phyloP scores from a whole-genome alignment of 2,113 vertebrate genomes.

The Eurystomus gularis region DNA sequence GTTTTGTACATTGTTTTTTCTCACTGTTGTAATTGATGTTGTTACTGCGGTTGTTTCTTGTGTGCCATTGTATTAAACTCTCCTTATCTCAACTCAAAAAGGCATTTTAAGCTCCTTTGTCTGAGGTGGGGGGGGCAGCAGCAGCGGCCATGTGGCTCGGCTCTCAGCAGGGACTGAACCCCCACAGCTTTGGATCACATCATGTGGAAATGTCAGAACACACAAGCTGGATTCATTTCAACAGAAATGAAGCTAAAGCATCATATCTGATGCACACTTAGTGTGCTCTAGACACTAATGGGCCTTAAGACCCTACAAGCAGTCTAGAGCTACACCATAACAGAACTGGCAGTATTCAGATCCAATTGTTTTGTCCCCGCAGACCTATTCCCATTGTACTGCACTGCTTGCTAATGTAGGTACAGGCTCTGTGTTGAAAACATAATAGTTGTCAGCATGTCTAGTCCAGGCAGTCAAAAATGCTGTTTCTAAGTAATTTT shows the following conservation, averaged over 20 bases:
- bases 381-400: background rate
- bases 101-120: too few species aligned
- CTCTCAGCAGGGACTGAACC: too few species aligned
- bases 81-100: too few species aligned
- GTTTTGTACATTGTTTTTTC: too few species aligned
- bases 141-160: too few species aligned
- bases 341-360: background rate
- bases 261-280: background rate
- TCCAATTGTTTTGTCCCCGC: background rate
- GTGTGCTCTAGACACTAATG: background rate
- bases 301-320: background rate
- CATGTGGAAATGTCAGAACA: background rate
- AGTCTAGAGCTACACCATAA: background rate
- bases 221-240: background rate
- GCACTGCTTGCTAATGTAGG: rapidly evolving
- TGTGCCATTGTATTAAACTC: too few species aligned
- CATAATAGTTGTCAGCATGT: background rate
- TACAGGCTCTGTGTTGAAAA: background rate
- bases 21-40: too few species aligned
- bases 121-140: too few species aligned
- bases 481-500: background rate
- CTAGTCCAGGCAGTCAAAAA: background rate
- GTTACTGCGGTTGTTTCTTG: too few species aligned
- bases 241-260: background rate
- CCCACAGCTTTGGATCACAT: background rate